Percentiles rank a stretch among this genome's conserved stretches.
Evolutionary conservation across 2,888 invertebrate species (phyloP).

Genomic region (Miltochrista miniata): DNA sequence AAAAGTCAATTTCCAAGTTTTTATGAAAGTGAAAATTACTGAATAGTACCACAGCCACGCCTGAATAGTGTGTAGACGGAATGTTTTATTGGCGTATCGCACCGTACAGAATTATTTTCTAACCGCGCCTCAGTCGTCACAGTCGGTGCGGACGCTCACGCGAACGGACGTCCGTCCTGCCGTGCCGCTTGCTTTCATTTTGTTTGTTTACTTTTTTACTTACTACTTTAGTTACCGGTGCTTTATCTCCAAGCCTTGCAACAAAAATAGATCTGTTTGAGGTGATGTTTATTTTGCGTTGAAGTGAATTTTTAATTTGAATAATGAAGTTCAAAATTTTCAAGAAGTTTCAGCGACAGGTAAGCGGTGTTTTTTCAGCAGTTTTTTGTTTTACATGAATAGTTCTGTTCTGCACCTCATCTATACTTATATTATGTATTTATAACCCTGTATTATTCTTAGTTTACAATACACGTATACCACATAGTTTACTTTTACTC

Average conservation of each 20-base stretch:
- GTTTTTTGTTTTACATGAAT: constrained; percentile 15
- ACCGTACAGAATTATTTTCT: constrained; percentile 32
- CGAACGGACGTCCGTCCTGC: constrained; percentile 34
- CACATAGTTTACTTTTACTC: too few relatives aligned
- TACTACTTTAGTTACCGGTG: constrained; percentile 32
- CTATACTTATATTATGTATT: constrained; percentile 5
- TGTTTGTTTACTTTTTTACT: constrained; percentile 40
- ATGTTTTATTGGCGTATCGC: constrained; percentile 27
- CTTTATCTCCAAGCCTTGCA: constrained; percentile 48
- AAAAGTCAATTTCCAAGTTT: constrained; percentile 27
- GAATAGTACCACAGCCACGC: constrained; percentile 13
- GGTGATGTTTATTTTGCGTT: constrained; percentile 48
- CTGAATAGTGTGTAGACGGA: constrained; percentile 15
- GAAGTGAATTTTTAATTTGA: constrained; percentile 23
- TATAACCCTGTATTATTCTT: too few relatives aligned
- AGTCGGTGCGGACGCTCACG: constrained; percentile 32
- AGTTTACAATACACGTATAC: too few relatives aligned
- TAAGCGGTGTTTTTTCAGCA: constrained; percentile 50
- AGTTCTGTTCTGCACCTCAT: constrained; percentile 23
- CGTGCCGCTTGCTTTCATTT: constrained; percentile 18
- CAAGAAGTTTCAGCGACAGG: constrained; percentile 70
- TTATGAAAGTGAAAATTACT: constrained; percentile 37
- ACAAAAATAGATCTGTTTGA: constrained; percentile 44
- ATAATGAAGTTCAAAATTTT: constrained; percentile 76
- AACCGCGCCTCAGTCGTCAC: constrained; percentile 19